Conservation (phyloP, 1,140 invertebrate species). For the Popillia japonica region DNA sequence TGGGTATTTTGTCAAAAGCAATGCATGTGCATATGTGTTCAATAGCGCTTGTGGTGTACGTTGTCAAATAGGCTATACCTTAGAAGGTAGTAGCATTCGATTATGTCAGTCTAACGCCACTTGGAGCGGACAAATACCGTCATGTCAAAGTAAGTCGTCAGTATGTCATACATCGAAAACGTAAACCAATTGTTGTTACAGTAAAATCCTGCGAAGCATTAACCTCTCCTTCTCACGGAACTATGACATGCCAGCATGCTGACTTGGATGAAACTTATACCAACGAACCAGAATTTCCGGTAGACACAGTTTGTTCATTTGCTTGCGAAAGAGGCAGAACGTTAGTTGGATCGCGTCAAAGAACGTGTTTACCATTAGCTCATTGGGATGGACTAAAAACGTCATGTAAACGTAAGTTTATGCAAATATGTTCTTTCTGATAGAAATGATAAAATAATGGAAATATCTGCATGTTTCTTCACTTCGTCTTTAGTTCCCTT, state of each 20-base stretch:
- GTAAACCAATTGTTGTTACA: constrained; percentile 54
- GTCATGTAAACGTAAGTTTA: constrained; percentile 69
- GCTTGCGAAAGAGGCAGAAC: constrained; percentile 71
- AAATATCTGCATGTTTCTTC: constrained; percentile 2
- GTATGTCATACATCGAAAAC: not conserved
- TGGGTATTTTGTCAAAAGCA: constrained; percentile 73
- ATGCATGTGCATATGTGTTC: constrained; percentile 69
- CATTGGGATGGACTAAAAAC: constrained; percentile 75
- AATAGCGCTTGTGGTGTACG: constrained; percentile 76
- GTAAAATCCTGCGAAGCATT: constrained; percentile 71
- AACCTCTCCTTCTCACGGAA: constrained; percentile 66
- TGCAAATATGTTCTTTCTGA: not conserved
- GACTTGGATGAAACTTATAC: constrained; percentile 57
- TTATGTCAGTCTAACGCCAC: constrained; percentile 71
- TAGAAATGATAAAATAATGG: not conserved
- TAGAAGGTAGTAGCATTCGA: constrained; percentile 71
- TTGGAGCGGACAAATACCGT: constrained; percentile 72
- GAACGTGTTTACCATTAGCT: constrained; percentile 73
- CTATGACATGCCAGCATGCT: constrained; percentile 68
- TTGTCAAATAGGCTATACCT: constrained; percentile 72
- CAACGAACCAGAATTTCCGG: constrained; percentile 55
- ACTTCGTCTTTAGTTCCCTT: not conserved
- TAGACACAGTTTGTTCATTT: constrained; percentile 74
- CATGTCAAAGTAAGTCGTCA: constrained; percentile 66
- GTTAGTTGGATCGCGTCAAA: constrained; percentile 70